Evolutionary conservation across 2,113 vertebrate species (phyloP), one percentile per base, ranked within the genome.

Genomic region (Tupaia chinensis): DNA sequence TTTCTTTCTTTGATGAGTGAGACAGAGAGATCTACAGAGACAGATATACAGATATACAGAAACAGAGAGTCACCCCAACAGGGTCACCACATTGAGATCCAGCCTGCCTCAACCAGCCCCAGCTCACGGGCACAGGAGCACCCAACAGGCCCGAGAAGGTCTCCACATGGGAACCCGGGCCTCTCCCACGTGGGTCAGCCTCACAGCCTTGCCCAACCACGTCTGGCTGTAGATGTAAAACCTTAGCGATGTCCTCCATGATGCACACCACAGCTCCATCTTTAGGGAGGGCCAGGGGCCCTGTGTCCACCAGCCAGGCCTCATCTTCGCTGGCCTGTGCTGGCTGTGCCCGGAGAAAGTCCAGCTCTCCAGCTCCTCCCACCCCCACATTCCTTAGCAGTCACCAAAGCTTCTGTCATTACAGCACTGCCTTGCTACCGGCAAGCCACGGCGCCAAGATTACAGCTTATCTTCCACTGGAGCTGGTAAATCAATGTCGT

Each of bases 311-410:
- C 2, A 65, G 44, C 89, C 9, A 7, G 60, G 16, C 19, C 23
- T 23, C 11, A 0, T 27, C 53, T 61, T 65, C 65, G 44, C 81
- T 9, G 54, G 29, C 32, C 53, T 72, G 53, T 58, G 69, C 69
- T 76, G 23, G 44, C 93, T 3, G 3, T 80, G 76, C 83, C 60
- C 73, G 56, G 78, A 82, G 78, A 34, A 12, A 20, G 61, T 73
- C 34, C 10, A 27, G 13, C 69, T 90, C 16, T 84, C 53, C n/a
- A 76, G 72, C 87, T 87, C 56, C 56, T 89, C 83, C 72, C 91
- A 87, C 63, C 72, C 91, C 90, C 63, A 2, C 58, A 65, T 93
- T 89, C 34, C 92, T 95, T 93, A 93, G 97, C 58, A 81, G 81
- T 84, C 88, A 88, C 93, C 69, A 77, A 73, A 87, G 60, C 32